These are phyloP conservation scores for Eurosta solidaginis DNA, from an alignment of 1,140 invertebrate species.

Conservation along the genomic window DNA sequence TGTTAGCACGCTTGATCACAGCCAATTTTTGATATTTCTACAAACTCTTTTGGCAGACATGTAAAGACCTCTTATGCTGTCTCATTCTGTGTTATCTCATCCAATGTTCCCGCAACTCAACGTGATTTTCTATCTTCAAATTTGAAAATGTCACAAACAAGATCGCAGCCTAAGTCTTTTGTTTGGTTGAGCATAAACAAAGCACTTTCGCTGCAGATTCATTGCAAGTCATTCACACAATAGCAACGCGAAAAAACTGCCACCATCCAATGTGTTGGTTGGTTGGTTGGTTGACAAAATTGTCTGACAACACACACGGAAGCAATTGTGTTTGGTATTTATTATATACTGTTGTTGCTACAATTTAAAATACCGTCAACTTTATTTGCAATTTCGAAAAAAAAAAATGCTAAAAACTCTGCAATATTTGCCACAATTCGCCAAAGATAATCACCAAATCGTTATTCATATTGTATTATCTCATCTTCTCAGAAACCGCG, in stretches of 20 bases:
- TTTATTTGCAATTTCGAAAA: not conserved
- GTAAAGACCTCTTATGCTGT: too few relatives aligned
- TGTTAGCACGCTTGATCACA: too few relatives aligned
- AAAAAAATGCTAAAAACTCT: too few relatives aligned
- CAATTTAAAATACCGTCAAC: not conserved
- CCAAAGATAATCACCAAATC: not conserved
- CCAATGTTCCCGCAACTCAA: not conserved
- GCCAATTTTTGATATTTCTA: too few relatives aligned
- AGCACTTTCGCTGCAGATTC: not conserved
- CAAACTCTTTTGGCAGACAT: too few relatives aligned
- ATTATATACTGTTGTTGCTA: not conserved
- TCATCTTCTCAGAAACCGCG: not conserved
- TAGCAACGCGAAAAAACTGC: not conserved
- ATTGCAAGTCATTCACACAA: not conserved
- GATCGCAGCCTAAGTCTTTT: not conserved
- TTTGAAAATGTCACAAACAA: not conserved
- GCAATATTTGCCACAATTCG: not conserved
- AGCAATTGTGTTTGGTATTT: not conserved
- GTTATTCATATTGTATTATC: not conserved
- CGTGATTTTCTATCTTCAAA: not conserved
- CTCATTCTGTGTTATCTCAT: too few relatives aligned
- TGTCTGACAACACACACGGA: not conserved
- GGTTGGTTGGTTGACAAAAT: not conserved
- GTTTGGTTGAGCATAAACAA: not conserved
- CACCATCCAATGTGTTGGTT: not conserved